Base-by-base conservation (phyloP, 2,888 invertebrate species). In the Crocallis elinguaria region DNA sequence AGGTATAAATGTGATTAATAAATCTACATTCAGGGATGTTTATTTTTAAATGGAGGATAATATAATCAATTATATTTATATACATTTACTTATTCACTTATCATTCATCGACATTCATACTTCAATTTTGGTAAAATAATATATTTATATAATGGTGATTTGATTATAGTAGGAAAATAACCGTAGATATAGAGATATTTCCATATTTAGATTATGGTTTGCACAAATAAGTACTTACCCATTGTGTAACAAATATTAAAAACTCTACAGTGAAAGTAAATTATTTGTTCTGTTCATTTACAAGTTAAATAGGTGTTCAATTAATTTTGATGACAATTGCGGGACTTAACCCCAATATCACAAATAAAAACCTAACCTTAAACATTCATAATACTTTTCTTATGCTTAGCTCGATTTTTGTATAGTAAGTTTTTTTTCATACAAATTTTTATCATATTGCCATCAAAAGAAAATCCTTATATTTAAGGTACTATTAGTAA, bases 111-210 rank as follows among this genome's bases (percentile, higher is more conserved):
- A 23, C 43, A 32, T 32, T 32, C 50, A 50, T 33, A 32, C n/a
- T 30, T 19, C 6, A 30, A 27, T 32, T 30, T n/a, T 16, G 8
- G 21, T n/a, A 23, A 30, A 33, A 36, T 36, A 45, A 9, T 19
- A 27, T n/a, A n/a, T 35, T 23, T 45, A 14, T 17, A n/a, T 35
- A 12, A 27, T 16, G 16, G 30, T 8, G 17, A 44, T 17, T 16
- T 8, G 17, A 44, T 17, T 16, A 37, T 37, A 29, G 12, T 37
- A 38, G 3, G 13, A 16, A 17, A 5, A 27, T 17, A 49, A 27
- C 2, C 32, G 16, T 32, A 16, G 13, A 13, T 17, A 52, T 36
- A 48, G 50, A 59, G 54, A 58, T 45, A 57, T 52, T 49, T 52
- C 49, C 57, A 57, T 38, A 3, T 29, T 1, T 29, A 29, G 11